phyloP scores from a whole-genome alignment of 2,113 vertebrate genomes.

The Sakesphorus luctuosus region DNA sequence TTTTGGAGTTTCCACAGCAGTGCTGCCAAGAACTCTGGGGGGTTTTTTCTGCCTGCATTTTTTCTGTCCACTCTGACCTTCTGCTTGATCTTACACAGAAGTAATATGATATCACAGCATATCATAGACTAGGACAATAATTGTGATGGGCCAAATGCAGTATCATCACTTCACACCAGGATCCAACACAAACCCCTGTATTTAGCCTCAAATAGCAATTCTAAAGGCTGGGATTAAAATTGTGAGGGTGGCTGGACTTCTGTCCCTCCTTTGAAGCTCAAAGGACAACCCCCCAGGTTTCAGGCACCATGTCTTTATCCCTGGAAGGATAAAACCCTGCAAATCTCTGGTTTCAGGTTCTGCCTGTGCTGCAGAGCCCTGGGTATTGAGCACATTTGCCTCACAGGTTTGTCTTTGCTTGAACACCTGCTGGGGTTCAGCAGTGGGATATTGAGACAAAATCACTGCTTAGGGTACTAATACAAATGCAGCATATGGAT shows the following conservation, averaged over 20 bases:
- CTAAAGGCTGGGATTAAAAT: background rate
- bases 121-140: background rate
- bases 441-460: background rate
- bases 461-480: background rate
- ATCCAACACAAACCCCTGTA: background rate
- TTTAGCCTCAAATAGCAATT: background rate
- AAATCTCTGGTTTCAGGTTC: background rate
- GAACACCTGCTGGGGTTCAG: background rate
- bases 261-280: background rate
- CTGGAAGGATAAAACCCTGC: background rate
- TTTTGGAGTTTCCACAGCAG: background rate
- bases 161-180: background rate
- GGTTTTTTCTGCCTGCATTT: background rate
- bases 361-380: background rate
- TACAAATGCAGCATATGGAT: background rate
- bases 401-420: background rate
- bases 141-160: background rate
- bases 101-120: background rate
- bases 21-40: background rate
- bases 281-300: background rate
- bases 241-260: background rate
- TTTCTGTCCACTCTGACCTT: background rate
- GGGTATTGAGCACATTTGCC: background rate
- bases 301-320: background rate
- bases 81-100: background rate